Evolutionary conservation across 2,797 vertebrate species (phyloP).

Genomic region (Acridotheres tristis): DNA sequence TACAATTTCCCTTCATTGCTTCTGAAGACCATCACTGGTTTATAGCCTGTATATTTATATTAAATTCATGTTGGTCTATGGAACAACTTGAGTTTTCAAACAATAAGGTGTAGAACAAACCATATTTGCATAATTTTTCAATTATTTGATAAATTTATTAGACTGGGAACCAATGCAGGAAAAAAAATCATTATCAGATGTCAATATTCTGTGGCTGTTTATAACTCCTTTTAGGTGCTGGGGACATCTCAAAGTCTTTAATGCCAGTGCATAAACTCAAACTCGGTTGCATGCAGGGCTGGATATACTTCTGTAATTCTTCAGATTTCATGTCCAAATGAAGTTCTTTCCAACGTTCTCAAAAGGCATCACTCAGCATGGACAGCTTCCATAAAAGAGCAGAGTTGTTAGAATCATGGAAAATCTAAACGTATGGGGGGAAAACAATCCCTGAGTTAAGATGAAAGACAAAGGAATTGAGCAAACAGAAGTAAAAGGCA

Average conservation of each 20-base stretch:
- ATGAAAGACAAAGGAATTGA: background rate
- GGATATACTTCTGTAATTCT: background rate
- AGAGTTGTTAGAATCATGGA: background rate
- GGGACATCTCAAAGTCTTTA: background rate
- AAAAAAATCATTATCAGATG: background rate
- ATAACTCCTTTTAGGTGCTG: background rate
- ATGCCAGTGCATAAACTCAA: background rate
- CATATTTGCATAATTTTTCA: background rate
- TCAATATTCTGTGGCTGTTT: background rate
- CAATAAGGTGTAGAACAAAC: background rate
- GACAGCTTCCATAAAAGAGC: background rate
- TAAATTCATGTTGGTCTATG: background rate
- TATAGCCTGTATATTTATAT: background rate
- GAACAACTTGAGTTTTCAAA: background rate
- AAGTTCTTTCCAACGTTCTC: background rate
- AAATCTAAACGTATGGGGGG: background rate
- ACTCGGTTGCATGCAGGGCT: background rate
- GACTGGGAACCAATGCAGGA: background rate
- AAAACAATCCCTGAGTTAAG: background rate
- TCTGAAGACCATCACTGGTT: background rate
- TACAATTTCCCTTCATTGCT: background rate
- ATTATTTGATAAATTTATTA: background rate
- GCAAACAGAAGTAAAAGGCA: background rate
- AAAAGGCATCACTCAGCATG: background rate
- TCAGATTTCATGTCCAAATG: background rate